Base-by-base conservation (phyloP, 37 sponge, comb jelly and placozoan genomes). In the Crambe crambe region DNA sequence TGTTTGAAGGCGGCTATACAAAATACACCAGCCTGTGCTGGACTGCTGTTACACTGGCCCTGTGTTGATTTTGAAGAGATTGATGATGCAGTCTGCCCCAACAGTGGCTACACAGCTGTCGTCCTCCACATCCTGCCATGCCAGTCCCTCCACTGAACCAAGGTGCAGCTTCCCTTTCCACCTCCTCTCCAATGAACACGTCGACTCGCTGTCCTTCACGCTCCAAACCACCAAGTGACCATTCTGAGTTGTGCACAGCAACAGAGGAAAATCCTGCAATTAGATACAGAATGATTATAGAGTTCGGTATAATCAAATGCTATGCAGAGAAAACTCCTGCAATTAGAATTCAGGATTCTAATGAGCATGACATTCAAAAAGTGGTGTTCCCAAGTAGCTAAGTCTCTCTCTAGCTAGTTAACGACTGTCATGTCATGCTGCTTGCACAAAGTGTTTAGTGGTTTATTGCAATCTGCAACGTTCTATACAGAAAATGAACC, bases 71-170 rank as follows among this genome's bases (percentile, higher is more conserved):
- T 31, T 72, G 34, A 81, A 87, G 40, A 90, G 9, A 31, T 90
- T 60, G 12, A 85, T 82, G 2, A 68, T 77, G 81, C 90, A 90
- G 78, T 90, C 90, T 2, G 76, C 90, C 30, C 82, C 86, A 9
- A 82, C 83, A 26, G 82, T 81, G 1, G 78, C 82, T 27, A 85
- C 15, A 36, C 63, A 44, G 1, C 68, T 72, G 3, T n/a, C 35
- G 15, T 42, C 40, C 3, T 38, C 35, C 22, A 20, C 22, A 30
- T 42, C 40, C 3, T 67, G 34, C 80, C 76, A 75, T 1, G 57
- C 84, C 56, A 85, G 65, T 20, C 90, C 90, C 68, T 90, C 90
- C 5, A 90, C 42, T 20, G 90, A 90, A 26, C 90, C 90, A 31
- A 77, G 72, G 60, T 90, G 86, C 20, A 90, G 61, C 64, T 76